These are phyloP conservation scores for Microcebus griseorufus DNA, from an alignment of 2,113 vertebrate species.

Conservation along the genomic window DNA sequence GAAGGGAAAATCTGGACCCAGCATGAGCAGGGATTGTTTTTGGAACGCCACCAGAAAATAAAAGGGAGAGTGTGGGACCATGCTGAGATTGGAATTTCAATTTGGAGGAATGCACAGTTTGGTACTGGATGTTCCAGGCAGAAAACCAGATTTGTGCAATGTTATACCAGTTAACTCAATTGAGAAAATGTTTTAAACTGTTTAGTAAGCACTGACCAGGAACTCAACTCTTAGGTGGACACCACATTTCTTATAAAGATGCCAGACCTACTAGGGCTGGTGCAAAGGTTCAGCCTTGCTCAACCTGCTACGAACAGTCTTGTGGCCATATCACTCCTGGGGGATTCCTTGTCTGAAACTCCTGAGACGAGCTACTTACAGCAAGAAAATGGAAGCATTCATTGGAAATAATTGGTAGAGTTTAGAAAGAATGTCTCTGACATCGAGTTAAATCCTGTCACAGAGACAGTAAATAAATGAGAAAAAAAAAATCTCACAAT, in stretches of 20 bases:
- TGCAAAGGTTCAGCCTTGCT: background rate
- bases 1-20: background rate
- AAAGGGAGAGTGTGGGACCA: conserved; percentile 19
- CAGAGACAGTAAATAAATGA: background rate
- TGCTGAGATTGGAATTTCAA: conserved; percentile 59
- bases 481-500: background rate
- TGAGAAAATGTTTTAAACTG: conserved; percentile 33
- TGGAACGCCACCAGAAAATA: conserved; percentile 4
- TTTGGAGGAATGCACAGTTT: background rate
- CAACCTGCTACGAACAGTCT: background rate
- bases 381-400: background rate
- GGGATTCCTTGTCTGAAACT: background rate
- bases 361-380: background rate
- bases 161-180: background rate
- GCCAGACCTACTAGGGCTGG: background rate
- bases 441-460: too few species aligned
- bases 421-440: background rate
- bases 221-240: background rate
- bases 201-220: background rate
- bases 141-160: conserved; percentile 15
- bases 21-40: background rate
- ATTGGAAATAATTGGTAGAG: background rate
- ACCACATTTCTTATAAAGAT: background rate
- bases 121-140: conserved; percentile 51
- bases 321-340: background rate